These are phyloP conservation scores for Epistrophella euchroma DNA, from an alignment of 2,888 invertebrate species.

Conservation along the genomic window DNA sequence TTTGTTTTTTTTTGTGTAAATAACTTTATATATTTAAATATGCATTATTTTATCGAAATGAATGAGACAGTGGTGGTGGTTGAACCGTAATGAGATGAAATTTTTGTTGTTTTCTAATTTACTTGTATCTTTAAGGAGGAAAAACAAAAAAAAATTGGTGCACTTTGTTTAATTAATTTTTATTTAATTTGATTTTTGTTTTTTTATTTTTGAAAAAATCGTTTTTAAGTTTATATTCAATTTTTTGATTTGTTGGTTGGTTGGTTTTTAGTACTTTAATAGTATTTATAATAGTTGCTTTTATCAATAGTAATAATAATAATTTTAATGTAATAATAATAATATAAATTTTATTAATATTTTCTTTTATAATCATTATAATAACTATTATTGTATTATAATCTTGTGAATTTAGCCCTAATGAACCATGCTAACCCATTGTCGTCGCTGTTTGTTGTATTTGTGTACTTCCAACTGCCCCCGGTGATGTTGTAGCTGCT, in stretches of 20 bases:
- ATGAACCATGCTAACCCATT: constrained; percentile 81
- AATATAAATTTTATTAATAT: constrained; percentile 78
- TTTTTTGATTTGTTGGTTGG: constrained; percentile 73
- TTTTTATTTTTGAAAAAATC: constrained; percentile 47
- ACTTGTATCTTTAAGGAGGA: constrained; percentile 33
- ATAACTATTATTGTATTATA: constrained; percentile 73
- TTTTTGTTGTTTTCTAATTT: constrained; percentile 26
- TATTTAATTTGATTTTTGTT: constrained; percentile 39
- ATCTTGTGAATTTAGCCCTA: constrained; percentile 75
- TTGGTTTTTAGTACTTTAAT: constrained; percentile 68
- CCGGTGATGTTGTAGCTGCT: constrained; percentile 68
- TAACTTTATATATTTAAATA: constrained; percentile 41
- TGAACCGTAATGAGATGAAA: constrained; percentile 45
- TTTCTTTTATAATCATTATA: constrained; percentile 70
- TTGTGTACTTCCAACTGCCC: constrained; percentile 75
- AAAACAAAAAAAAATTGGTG: constrained; percentile 69
- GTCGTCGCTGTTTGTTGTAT: constrained; percentile 81
- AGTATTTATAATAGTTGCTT: constrained; percentile 76
- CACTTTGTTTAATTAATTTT: constrained; percentile 52
- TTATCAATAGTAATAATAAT: constrained; percentile 78
- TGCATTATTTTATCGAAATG: constrained; percentile 64
- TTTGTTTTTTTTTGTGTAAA: constrained; percentile 44
- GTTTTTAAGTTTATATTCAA: constrained; percentile 57
- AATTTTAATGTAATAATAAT: constrained; percentile 78
- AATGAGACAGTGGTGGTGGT: constrained; percentile 70